Base-by-base conservation (phyloP, 2,797 vertebrate genomes). In the Margarornis squamiger region DNA sequence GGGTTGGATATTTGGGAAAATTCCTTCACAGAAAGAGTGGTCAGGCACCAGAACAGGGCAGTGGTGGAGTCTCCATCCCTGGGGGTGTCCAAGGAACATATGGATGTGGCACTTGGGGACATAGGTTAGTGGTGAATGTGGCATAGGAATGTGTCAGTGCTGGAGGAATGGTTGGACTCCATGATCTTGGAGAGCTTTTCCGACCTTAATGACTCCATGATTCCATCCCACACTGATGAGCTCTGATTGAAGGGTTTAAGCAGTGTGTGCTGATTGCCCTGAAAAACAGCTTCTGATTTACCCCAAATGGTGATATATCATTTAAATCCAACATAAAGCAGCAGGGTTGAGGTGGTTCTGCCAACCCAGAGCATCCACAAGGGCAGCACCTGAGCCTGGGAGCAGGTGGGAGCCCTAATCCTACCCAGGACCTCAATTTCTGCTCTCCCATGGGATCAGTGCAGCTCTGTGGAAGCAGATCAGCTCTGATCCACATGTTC, bases 261-360 rank as follows among this genome's bases (percentile, higher is more conserved):
- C 26, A 41, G 24, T 1, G 1, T 1, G 7, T 0, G 2, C 45
- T 2, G 3, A 27, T 1, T 7, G 43, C 18, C 16, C 12, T 0
- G 0, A 39, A 8, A 51, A 32, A 1, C 48, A 76, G 52, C 29
- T 76, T 43, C 30, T 43, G 7, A 8, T 52, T 61, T 5, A 81
- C 15, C 52, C 9, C 4, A 41, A 51, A 45, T 1, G 2, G 7
- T 3, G 6, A 71, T 30, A 29, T 2, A 5, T 4, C 5, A 7
- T 20, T 72, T 18, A n/a, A 52, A 91, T 66, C 3, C 1, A 21
- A n/a, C 24, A 5, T 2, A 16, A 84, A 68, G 45, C 6, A 34
- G 30, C 57, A 51, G n/a, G 39, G 15, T 45, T 51, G 65, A 43
- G 54, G 38, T 0, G 0, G 39, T 48, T 84, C 46, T 0, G 3